Conservation (phyloP, 2,113 vertebrate genomes). For the Pelvicachromis taeniatus region DNA sequence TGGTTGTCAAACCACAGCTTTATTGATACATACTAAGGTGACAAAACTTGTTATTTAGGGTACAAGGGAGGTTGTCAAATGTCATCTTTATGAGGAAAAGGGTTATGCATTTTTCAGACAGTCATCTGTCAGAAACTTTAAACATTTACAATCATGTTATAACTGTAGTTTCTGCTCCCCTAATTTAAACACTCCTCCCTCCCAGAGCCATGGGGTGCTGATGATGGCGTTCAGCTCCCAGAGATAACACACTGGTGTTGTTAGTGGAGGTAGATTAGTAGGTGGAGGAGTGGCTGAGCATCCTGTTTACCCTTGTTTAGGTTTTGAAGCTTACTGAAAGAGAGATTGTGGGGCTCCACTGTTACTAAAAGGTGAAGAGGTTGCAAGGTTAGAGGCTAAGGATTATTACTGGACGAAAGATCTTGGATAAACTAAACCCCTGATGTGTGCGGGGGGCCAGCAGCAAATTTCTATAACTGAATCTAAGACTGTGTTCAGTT, state of each 20-base stretch:
- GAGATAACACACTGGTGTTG: not conserved
- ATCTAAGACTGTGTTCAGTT: not conserved
- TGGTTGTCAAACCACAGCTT: not conserved
- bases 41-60: not conserved
- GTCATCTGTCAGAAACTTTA: not conserved
- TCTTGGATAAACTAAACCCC: not conserved
- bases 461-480: not conserved
- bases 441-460: not conserved
- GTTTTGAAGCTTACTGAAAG: slow-evolving; percentile 14
- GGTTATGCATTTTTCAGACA: not conserved
- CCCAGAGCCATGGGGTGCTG: not conserved
- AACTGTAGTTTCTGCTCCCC: not conserved
- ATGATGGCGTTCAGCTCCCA: slow-evolving; percentile 3
- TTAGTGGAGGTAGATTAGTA: not conserved
- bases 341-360: slow-evolving; percentile 18
- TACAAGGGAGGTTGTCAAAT: not conserved
- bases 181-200: not conserved
- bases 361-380: slow-evolving; percentile 31
- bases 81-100: not conserved
- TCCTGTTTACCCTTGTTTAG: slow-evolving; percentile 34
- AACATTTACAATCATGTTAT: not conserved
- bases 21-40: not conserved
- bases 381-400: not conserved
- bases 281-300: not conserved
- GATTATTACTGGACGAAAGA: slow-evolving; percentile 20